Conservation (phyloP, 2,888 invertebrate species). For the Lysandra bellargus region DNA sequence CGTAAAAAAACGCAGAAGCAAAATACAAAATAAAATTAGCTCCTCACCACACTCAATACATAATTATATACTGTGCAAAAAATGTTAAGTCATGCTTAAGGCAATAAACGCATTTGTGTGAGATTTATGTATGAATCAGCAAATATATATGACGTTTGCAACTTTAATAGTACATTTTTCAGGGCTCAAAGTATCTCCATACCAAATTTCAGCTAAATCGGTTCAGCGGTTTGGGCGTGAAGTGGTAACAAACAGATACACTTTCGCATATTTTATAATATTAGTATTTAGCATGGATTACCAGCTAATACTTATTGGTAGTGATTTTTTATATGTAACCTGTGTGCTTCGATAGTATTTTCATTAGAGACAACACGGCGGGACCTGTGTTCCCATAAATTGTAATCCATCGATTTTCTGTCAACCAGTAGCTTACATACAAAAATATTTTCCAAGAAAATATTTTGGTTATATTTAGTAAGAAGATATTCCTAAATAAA, state of each 20-base stretch:
- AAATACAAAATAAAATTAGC: no score
- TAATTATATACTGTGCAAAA: neutral
- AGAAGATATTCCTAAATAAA: neutral
- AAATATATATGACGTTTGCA: no score
- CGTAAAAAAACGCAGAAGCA: neutral
- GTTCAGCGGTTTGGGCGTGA: no score
- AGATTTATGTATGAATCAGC: no score
- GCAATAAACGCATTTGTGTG: no score
- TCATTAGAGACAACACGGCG: slow-evolving; percentile 26
- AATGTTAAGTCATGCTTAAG: no score
- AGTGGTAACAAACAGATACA: no score
- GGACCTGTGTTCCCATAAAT: slow-evolving; percentile 29
- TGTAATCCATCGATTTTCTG: slow-evolving; percentile 28
- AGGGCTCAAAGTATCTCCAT: no score
- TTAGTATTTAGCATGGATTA: no score
- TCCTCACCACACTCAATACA: neutral
- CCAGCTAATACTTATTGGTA: neutral
- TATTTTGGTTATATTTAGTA: neutral
- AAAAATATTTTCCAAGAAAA: neutral
- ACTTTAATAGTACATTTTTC: no score
- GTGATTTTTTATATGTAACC: neutral
- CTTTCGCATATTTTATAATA: no score
- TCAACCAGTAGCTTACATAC: neutral
- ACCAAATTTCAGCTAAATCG: no score
- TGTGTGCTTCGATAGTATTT: slow-evolving; percentile 14